phyloP scores from a whole-genome alignment of 2,888 invertebrate species.

The Latheticus oryzae region DNA sequence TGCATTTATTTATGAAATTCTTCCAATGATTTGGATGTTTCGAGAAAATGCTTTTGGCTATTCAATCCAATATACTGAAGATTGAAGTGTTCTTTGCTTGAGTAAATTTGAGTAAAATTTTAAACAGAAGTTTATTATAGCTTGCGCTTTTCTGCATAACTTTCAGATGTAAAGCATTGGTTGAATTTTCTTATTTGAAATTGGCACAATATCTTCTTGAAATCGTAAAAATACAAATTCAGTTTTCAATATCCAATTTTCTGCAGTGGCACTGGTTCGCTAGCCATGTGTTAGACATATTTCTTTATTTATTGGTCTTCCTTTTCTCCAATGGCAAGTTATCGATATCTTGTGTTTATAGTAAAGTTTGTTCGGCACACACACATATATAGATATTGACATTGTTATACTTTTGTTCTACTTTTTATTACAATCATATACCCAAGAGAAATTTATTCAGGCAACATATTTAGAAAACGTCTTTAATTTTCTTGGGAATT shows the following conservation, averaged over 20 bases:
- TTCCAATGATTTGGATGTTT: too few species aligned
- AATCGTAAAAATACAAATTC: slow-evolving; percentile 48
- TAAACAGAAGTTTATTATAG: too few species aligned
- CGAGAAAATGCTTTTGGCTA: too few species aligned
- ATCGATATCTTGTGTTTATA: slow-evolving; percentile 42
- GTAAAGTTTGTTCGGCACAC: slow-evolving; percentile 24
- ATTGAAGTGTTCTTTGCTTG: too few species aligned
- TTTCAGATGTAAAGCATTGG: too few species aligned
- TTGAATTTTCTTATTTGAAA: slow-evolving; percentile 39
- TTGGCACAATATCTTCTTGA: slow-evolving; percentile 45
- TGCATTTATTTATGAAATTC: too few species aligned
- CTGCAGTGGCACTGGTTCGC: slow-evolving; percentile 37
- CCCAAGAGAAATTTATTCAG: slow-evolving; percentile 18
- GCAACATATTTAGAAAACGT: slow-evolving; percentile 25
- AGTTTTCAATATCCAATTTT: slow-evolving; percentile 49
- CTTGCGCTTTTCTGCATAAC: too few species aligned
- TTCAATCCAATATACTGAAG: too few species aligned
- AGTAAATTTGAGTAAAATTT: too few species aligned
- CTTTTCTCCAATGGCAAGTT: slow-evolving; percentile 34
- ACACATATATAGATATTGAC: slow-evolving; percentile 7
- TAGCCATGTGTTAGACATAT: slow-evolving; percentile 45
- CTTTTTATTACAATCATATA: slow-evolving; percentile 16
- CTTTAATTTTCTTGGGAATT: slow-evolving; percentile 27
- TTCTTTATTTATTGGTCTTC: slow-evolving; percentile 45
- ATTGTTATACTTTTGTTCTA: slow-evolving; percentile 14